These are phyloP conservation scores for Malthinus seriepunctatus DNA, from an alignment of 2,888 invertebrate genomes.

Conservation along the genomic window DNA sequence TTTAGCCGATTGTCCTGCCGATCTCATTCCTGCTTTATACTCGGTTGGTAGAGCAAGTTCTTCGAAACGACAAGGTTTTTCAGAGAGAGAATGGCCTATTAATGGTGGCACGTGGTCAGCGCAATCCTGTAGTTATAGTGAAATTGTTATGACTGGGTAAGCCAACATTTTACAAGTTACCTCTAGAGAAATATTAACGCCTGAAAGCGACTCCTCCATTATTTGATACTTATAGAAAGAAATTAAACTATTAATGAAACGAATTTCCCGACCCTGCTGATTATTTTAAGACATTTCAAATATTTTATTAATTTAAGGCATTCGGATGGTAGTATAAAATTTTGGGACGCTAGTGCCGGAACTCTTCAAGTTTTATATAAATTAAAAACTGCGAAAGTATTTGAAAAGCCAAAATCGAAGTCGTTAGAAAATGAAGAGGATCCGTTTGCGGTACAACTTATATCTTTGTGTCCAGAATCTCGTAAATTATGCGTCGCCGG, in stretches of 20 bases:
- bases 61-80: constrained; percentile 78
- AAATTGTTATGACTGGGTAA: constrained; percentile 97
- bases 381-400: constrained; percentile 93
- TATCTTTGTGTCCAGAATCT: constrained; percentile 93
- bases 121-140: constrained; percentile 95
- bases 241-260: too few relatives aligned
- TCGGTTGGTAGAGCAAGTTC: constrained; percentile 81
- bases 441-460: constrained; percentile 87
- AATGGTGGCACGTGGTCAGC: constrained; percentile 96
- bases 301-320: constrained; percentile 65
- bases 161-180: constrained; percentile 19
- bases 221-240: too few relatives aligned
- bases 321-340: constrained; percentile 97
- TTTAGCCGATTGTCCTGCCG: constrained; percentile 96
- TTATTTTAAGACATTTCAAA: too few relatives aligned
- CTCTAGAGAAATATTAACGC: background rate
- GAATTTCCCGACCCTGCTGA: too few relatives aligned
- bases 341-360: constrained; percentile 98
- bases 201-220: too few relatives aligned
- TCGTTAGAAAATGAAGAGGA: constrained; percentile 77
- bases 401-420: constrained; percentile 72
- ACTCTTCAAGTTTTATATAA: constrained; percentile 96
- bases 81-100: constrained; percentile 94
- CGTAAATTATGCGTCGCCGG: constrained; percentile 87
- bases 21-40: constrained; percentile 97